Conservation (phyloP, 2,797 vertebrate species). For the Capromys pilorides region DNA sequence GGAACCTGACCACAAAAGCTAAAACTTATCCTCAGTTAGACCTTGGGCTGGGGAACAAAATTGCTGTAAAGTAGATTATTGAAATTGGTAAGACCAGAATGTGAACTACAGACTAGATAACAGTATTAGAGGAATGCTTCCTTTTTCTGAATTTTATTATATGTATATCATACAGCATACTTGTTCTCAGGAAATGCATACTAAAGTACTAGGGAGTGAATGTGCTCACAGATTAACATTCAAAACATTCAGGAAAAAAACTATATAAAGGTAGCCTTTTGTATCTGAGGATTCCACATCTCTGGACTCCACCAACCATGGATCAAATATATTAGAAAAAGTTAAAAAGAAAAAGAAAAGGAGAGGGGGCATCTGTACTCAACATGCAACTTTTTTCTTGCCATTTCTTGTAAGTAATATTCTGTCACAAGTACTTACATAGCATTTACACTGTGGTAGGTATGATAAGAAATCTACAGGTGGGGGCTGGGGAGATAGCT, state of each 20-base stretch:
- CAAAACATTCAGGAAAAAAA: neutral
- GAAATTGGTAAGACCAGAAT: slow-evolving; percentile 1
- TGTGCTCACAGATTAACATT: slow-evolving; percentile 19
- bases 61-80: neutral
- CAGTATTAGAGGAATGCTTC: neutral
- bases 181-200: slow-evolving; percentile 40
- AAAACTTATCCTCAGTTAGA: neutral
- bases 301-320: neutral
- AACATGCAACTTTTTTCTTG: neutral
- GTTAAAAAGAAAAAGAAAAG: neutral
- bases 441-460: neutral
- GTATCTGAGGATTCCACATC: neutral
- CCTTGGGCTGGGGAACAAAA: neutral
- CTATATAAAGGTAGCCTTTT: neutral
- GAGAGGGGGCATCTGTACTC: no score
- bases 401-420: neutral
- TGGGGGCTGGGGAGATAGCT: no score
- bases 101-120: slow-evolving; percentile 4
- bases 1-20: neutral
- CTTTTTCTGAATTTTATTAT: slow-evolving; percentile 37
- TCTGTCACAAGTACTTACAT: neutral
- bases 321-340: neutral
- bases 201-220: neutral
- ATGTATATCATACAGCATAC: neutral
- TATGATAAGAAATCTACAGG: neutral